Conservation (phyloP, 2,113 vertebrate species). For the Eulemur macaco region DNA sequence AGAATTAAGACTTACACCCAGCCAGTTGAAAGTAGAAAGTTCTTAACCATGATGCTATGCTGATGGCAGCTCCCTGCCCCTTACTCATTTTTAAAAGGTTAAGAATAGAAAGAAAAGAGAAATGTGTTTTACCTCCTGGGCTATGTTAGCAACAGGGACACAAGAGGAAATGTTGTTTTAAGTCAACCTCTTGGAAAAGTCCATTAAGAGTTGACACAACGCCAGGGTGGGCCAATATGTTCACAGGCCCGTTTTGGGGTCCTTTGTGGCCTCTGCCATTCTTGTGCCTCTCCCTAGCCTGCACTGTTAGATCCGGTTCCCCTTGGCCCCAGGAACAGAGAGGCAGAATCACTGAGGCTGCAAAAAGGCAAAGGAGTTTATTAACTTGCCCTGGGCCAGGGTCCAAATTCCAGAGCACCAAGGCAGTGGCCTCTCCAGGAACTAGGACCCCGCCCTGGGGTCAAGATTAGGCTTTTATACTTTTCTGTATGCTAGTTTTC, state of each 20-base stretch:
- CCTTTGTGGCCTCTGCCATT: neutral
- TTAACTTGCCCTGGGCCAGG: no score
- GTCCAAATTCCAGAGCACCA: no score
- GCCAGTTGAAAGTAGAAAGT: neutral
- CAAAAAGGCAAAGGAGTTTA: no score
- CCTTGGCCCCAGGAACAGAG: no score
- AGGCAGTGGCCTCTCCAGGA: no score
- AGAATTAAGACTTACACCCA: neutral
- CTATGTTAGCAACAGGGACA: neutral
- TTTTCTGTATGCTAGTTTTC: no score
- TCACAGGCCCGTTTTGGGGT: neutral
- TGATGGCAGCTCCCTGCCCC: neutral
- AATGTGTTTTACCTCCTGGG: neutral
- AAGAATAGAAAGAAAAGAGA: neutral
- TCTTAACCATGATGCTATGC: neutral
- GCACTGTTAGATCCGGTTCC: no score
- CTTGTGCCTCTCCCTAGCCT: neutral
- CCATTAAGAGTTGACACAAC: neutral
- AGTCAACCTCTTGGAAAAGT: neutral
- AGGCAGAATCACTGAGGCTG: no score
- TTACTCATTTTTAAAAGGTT: neutral
- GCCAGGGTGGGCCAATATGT: neutral
- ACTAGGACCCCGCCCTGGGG: no score
- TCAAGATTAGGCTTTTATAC: no score
- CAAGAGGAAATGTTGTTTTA: neutral